A percentile compares a stretch with the other conserved stretches of the same genome.
Evolutionary conservation across 2,113 vertebrate genomes (phyloP).

Genomic region (Phyllopteryx taeniolatus): DNA sequence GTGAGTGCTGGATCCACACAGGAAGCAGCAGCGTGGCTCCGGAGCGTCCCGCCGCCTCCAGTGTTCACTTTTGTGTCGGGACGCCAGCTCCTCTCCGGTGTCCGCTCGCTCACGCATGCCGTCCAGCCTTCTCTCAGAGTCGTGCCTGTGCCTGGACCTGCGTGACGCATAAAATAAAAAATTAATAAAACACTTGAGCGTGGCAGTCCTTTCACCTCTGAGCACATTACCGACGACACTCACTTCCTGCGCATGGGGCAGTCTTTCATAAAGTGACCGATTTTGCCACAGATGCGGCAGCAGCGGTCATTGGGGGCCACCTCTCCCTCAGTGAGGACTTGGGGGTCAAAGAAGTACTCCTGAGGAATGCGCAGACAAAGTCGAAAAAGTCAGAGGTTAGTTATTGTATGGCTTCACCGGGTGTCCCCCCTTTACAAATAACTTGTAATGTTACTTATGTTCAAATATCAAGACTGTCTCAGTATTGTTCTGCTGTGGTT

Average conservation of each 20-base stretch:
- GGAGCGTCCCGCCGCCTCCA: conserved; percentile 82
- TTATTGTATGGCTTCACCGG: no score
- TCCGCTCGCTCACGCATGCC: conserved; percentile 62
- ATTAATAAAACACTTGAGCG: background rate
- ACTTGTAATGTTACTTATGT: no score
- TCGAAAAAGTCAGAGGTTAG: background rate
- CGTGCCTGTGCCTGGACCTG: conserved; percentile 75
- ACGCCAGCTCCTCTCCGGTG: conserved; percentile 65
- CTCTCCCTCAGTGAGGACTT: conserved; percentile 88
- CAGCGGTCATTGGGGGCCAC: conserved; percentile 92
- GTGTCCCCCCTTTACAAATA: no score
- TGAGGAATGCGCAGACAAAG: conserved; percentile 45
- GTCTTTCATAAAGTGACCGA: conserved; percentile 95
- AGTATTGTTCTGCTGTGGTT: no score
- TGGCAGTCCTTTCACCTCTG: background rate
- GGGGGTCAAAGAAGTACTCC: conserved; percentile 95
- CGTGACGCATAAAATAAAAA: background rate
- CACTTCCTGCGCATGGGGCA: conserved; percentile 90
- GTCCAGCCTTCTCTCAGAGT: conserved; percentile 72
- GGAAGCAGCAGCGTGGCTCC: conserved; percentile 87
- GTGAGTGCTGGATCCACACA: conserved; percentile 85
- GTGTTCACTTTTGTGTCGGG: conserved; percentile 74
- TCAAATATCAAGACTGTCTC: no score
- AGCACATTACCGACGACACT: conserved; percentile 30
- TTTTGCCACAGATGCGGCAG: conserved; percentile 94